Evolutionary conservation across 2,888 invertebrate species (phyloP).

Genomic region (Eucriotettix oculatus): DNA sequence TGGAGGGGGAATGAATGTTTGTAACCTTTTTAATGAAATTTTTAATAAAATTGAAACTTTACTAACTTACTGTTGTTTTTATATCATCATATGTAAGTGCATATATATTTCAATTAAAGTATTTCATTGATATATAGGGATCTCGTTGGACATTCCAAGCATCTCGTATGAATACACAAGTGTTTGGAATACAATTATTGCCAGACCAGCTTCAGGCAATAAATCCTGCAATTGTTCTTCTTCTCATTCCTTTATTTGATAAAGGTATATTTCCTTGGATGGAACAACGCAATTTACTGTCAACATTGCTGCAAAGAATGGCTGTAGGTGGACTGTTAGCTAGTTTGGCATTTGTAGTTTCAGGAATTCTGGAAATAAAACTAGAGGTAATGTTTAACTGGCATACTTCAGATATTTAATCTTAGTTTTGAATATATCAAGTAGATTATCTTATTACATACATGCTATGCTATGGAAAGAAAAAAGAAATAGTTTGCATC

Average conservation of each 20-base stretch:
- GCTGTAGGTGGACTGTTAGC: constrained; percentile 53
- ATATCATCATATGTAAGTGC: too few species aligned
- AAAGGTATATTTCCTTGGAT: constrained; percentile 36
- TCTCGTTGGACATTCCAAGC: constrained; percentile 69
- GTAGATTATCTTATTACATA: too few species aligned
- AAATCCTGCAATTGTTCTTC: constrained; percentile 53
- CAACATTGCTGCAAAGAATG: constrained; percentile 53
- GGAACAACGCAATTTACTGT: constrained; percentile 27
- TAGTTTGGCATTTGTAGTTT: constrained; percentile 44
- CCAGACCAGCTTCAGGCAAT: constrained; percentile 73
- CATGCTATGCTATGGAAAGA: too few species aligned
- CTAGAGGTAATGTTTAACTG: constrained; percentile 32
- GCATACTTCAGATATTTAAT: too few species aligned
- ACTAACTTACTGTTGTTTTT: too few species aligned
- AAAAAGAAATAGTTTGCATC: too few species aligned
- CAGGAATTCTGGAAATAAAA: constrained; percentile 35
- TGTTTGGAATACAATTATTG: constrained; percentile 25
- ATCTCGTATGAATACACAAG: constrained; percentile 44
- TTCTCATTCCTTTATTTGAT: constrained; percentile 50
- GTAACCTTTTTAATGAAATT: too few species aligned
- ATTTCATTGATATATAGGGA: constrained; percentile 29
- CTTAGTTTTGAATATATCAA: too few species aligned
- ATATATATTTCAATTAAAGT: neutral
- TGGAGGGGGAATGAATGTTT: too few species aligned
- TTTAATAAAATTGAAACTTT: too few species aligned